Percentiles rank a stretch among this genome's conserved stretches.
Conservation (phyloP, 1,140 invertebrate genomes). For the Araneus ventricosus region DNA sequence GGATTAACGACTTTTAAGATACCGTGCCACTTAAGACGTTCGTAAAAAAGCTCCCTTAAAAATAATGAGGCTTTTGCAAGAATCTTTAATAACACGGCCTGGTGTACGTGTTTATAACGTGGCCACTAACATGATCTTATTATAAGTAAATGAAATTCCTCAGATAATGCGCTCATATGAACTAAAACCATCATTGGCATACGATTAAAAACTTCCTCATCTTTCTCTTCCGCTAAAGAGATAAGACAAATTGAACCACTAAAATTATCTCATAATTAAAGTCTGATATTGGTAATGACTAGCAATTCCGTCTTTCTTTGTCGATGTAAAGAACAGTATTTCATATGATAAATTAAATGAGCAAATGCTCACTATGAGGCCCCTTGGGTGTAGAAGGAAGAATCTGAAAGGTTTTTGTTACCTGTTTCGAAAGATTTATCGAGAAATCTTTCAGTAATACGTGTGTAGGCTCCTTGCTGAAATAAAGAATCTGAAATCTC, state of each 20-base stretch:
- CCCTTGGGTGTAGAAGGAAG: background rate
- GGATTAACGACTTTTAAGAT: constrained; percentile 34
- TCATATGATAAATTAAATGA: background rate
- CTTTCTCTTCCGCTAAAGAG: background rate
- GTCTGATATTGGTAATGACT: background rate
- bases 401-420: background rate
- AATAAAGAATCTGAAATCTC: too few relatives aligned
- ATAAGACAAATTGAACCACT: background rate
- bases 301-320: background rate
- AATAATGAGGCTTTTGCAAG: constrained; percentile 33
- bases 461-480: too few relatives aligned
- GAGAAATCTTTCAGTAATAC: background rate
- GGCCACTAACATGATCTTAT: constrained; percentile 15
- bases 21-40: constrained; percentile 29
- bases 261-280: constrained; percentile 15
- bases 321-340: background rate
- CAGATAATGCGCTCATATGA: background rate
- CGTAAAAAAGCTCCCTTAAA: constrained; percentile 10
- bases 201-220: constrained; percentile 4
- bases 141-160: constrained; percentile 16
- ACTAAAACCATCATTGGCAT: background rate
- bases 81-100: constrained; percentile 16
- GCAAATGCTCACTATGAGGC: background rate
- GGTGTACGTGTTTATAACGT: constrained; percentile 17
- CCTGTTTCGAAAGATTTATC: background rate